Evolutionary conservation across 2,113 vertebrate species (phyloP), one percentile per base, ranked within the genome.

Genomic region (Sprattus sprattus): DNA sequence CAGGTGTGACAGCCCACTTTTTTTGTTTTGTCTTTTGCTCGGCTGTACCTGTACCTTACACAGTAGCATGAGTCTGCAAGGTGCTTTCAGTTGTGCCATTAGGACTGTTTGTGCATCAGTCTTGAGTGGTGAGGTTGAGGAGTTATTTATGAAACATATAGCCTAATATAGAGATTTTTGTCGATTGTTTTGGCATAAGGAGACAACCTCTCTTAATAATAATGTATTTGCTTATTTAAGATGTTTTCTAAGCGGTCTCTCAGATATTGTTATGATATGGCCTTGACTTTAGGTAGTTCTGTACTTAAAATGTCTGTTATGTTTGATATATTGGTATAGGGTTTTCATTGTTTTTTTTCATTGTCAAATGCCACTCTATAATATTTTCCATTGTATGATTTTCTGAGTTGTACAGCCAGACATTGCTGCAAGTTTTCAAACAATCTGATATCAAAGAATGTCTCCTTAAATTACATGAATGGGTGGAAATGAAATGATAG

Each of bases 1-100:
- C 71, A 85, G 60, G 49, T 82, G 84, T 75, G 47, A 78, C 71
- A 45, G n/a, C 84, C 85, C 84, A 89, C 86, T 83, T 60, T 0
- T 78, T 78, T 78, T 75, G 18, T 25, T 64, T 22, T 64, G 2
- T 25, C 75, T 84, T 85, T 81, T 81, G 81, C 50, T 81, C 81
- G 60, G 45, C 39, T 39, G 39, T 39, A 39, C 39, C 39, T 39
- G 39, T 39, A 39, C 2, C 39, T 39, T 39, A 39, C 39, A 39
- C 39, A 39, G 39, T 39, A 39, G 39, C 39, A 39, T 39, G 39
- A 39, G 39, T 39, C 2, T 39, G 39, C 39, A 39, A 39, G 39
- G 39, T 39, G 32, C 22, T 22, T 78, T 84, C 18, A 52, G 45
- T 32, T 49, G n/a, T 84, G 32, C 28, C n/a, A 67, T 64, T 47